phyloP scores from a whole-genome alignment of 2,888 invertebrate species.

The Lycophotia porphyrea region DNA sequence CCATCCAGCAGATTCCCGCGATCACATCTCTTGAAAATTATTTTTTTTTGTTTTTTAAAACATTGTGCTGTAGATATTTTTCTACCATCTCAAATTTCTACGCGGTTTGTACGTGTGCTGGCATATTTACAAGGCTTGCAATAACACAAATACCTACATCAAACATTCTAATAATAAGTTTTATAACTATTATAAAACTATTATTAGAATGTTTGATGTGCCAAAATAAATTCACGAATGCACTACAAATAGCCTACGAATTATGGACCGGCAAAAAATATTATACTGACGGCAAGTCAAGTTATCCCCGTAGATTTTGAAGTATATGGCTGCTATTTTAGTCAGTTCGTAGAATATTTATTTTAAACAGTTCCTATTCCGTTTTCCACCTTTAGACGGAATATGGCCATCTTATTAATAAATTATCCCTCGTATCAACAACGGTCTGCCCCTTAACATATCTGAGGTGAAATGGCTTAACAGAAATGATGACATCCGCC shows the following conservation, averaged over 20 bases:
- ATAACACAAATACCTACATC: constrained; percentile 1
- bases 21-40: not conserved
- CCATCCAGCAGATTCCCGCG: not conserved
- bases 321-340: too few species aligned
- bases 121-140: too few species aligned
- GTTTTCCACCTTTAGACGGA: not conserved
- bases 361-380: too few species aligned
- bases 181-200: too few species aligned
- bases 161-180: not conserved
- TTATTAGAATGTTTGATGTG: too few species aligned
- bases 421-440: not conserved
- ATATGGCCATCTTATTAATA: too few species aligned
- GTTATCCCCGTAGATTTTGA: not conserved
- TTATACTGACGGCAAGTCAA: not conserved
- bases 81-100: not conserved
- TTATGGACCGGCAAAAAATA: not conserved
- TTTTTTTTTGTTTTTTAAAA: not conserved
- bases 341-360: too few species aligned
- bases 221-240: not conserved
- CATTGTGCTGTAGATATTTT: too few species aligned
- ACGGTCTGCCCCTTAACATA: not conserved
- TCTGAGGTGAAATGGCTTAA: too few species aligned
- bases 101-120: not conserved
- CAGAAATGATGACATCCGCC: too few species aligned
- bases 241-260: not conserved